phyloP scores from a whole-genome alignment of 2,113 vertebrate genomes.

The Phylloscopus trochiloides region DNA sequence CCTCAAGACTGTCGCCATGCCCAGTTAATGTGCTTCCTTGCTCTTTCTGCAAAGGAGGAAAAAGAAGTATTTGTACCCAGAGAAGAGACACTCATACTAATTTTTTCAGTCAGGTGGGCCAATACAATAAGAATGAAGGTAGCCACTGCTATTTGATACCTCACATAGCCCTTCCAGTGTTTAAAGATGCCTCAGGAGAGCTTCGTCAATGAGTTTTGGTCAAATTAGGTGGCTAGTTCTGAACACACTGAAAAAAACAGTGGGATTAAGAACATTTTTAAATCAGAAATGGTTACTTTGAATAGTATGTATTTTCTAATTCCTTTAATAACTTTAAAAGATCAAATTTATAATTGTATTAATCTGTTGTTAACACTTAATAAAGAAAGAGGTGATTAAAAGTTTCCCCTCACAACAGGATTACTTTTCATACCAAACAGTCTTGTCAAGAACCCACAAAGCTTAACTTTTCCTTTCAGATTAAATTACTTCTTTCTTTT shows the following conservation, averaged over 20 bases:
- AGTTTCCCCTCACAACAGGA: background rate
- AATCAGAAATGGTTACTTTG: background rate
- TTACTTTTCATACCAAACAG: background rate
- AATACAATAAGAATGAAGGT: background rate
- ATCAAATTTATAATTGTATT: background rate
- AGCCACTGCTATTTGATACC: background rate
- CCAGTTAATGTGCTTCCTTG: background rate
- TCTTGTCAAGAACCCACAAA: background rate
- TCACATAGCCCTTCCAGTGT: background rate
- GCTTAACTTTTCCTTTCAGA: background rate
- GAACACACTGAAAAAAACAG: background rate
- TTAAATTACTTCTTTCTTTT: background rate
- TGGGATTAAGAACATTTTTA: background rate
- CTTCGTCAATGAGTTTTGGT: background rate
- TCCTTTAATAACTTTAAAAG: background rate
- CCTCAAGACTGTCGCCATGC: background rate
- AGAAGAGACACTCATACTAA: background rate
- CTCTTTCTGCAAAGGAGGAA: background rate
- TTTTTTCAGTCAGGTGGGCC: background rate
- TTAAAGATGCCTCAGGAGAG: background rate
- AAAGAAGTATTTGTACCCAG: background rate
- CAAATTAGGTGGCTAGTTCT: background rate
- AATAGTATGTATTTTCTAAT: background rate
- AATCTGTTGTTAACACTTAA: background rate
- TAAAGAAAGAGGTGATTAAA: background rate